These are phyloP conservation scores for Pelobates fuscus DNA, from an alignment of 2,113 vertebrate genomes.

Conservation along the genomic window DNA sequence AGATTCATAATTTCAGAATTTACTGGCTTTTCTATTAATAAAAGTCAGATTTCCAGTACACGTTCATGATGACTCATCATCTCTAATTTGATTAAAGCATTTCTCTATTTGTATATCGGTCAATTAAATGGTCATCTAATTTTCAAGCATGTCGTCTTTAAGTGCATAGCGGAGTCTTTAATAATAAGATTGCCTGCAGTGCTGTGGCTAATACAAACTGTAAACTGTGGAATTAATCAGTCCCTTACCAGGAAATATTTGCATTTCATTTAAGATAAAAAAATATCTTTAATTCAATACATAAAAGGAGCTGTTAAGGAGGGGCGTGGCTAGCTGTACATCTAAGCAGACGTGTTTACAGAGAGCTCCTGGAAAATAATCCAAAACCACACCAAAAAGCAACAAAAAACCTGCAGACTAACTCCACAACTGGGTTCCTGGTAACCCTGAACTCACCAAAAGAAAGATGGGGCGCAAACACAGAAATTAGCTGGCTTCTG, in stretches of 20 bases:
- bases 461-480: too few species aligned
- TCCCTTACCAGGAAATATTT: background rate
- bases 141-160: background rate
- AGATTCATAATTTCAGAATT: conserved; percentile 1
- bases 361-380: too few species aligned
- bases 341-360: too few species aligned
- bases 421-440: too few species aligned
- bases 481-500: too few species aligned
- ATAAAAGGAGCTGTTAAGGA: too few species aligned
- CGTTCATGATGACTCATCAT: conserved; percentile 14
- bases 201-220: background rate
- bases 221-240: background rate
- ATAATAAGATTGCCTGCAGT: background rate
- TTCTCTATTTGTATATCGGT: conserved; percentile 26
- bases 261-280: too few species aligned
- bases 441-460: too few species aligned
- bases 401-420: too few species aligned
- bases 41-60: background rate
- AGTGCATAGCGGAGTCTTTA: background rate
- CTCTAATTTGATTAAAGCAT: conserved; percentile 27
- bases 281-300: too few species aligned
- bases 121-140: conserved; percentile 10
- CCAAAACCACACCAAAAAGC: too few species aligned
- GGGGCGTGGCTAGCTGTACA: too few species aligned
- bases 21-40: conserved; percentile 10